Conservation (phyloP, 1,140 invertebrate genomes). For the Zaprionus africanus region DNA sequence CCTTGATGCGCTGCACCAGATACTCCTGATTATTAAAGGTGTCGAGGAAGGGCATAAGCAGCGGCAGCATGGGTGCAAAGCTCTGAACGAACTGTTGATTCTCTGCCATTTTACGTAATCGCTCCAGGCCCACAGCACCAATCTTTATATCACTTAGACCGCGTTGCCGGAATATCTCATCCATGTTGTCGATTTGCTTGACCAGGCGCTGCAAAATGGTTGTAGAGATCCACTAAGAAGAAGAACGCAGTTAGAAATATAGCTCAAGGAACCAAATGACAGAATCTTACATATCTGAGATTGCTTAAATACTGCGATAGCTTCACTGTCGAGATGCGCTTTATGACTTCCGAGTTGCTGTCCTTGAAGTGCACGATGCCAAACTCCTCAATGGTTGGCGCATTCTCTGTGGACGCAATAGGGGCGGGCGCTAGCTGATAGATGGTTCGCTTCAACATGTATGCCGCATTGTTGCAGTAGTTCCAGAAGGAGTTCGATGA, state of each 20-base stretch:
- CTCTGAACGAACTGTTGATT: conserved; percentile 86
- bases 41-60: conserved; percentile 91
- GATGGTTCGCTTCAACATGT: conserved; percentile 73
- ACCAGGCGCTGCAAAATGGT: conserved; percentile 90
- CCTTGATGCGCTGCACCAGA: conserved; percentile 90
- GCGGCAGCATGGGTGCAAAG: conserved; percentile 88
- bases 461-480: conserved; percentile 79
- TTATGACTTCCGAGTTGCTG: conserved; percentile 79
- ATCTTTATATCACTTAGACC: conserved; percentile 89
- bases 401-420: conserved; percentile 61
- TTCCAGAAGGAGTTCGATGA: conserved; percentile 81
- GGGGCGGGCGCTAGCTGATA: conserved; percentile 77
- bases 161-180: conserved; percentile 88
- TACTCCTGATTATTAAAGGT: conserved; percentile 93
- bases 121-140: conserved; percentile 89
- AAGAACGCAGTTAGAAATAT: neutral
- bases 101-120: conserved; percentile 89
- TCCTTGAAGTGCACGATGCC: conserved; percentile 68
- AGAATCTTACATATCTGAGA: conserved; percentile 68
- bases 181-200: conserved; percentile 89
- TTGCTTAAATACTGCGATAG: conserved; percentile 80
- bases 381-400: conserved; percentile 73
- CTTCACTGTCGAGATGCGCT: conserved; percentile 75
- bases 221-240: conserved; percentile 90
- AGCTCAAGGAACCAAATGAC: too few species aligned